Conservation (phyloP, 1,140 invertebrate genomes). For the Apolygus lucorum region DNA sequence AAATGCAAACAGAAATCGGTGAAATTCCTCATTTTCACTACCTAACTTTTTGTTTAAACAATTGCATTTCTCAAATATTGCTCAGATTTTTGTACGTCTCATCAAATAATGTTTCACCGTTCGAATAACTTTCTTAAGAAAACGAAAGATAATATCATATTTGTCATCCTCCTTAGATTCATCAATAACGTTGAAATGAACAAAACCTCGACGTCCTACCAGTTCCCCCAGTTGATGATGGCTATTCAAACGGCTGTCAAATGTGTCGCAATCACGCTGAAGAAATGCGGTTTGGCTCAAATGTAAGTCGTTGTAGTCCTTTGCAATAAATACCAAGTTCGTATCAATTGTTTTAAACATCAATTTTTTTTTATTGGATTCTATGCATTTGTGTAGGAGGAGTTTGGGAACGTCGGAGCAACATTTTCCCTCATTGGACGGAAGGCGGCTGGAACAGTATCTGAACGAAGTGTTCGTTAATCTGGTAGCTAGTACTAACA, state of each 20-base stretch:
- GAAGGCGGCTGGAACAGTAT: slow-evolving; percentile 5
- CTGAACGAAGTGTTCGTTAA: slow-evolving; percentile 12
- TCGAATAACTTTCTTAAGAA: not conserved
- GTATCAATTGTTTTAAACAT: not conserved
- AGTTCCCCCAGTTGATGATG: slow-evolving; percentile 18
- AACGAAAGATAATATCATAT: not conserved
- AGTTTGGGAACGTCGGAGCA: slow-evolving; percentile 5
- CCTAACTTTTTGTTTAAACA: not conserved
- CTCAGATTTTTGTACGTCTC: too few relatives aligned
- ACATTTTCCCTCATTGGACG: slow-evolving; percentile 1
- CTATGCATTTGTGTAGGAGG: not conserved
- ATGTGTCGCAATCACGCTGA: slow-evolving; percentile 9
- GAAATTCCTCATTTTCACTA: too few relatives aligned
- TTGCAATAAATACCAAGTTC: not conserved
- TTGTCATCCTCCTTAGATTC: not conserved
- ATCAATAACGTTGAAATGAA: slow-evolving; percentile 11
- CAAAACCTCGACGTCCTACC: not conserved
- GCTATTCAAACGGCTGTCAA: slow-evolving; percentile 11
- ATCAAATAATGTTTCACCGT: too few relatives aligned
- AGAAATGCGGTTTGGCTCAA: slow-evolving; percentile 15
- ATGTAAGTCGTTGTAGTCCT: slow-evolving; percentile 9
- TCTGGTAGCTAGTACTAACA: slow-evolving; percentile 7
- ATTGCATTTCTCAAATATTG: not conserved
- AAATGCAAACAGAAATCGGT: too few relatives aligned
- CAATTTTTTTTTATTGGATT: not conserved